These are phyloP conservation scores for Lissocephala sabroskyi DNA, from an alignment of 2,888 invertebrate species.

Conservation along the genomic window DNA sequence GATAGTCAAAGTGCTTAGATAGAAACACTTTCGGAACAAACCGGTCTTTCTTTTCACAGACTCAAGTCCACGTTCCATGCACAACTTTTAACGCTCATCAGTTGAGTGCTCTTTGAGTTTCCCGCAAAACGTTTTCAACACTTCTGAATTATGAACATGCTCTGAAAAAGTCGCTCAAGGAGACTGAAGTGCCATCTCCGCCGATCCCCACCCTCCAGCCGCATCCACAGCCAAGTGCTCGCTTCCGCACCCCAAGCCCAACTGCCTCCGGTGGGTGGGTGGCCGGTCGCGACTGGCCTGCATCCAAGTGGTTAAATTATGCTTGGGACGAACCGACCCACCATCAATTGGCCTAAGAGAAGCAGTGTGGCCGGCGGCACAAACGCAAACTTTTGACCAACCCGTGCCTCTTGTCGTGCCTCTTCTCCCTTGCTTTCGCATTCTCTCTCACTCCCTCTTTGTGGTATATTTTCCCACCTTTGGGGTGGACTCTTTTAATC, in stretches of 20 bases:
- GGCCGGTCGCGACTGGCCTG: background rate
- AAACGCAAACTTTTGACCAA: background rate
- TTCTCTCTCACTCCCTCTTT: background rate
- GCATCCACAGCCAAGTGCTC: too few species aligned
- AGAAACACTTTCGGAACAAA: too few species aligned
- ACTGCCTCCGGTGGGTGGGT: too few species aligned
- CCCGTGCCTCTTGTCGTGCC: background rate
- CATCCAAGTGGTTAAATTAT: background rate
- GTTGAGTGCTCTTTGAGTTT: slow-evolving; percentile 45
- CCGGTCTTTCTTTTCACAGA: slow-evolving; percentile 1
- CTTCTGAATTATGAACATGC: slow-evolving; percentile 45
- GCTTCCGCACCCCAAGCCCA: background rate
- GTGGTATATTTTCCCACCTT: background rate
- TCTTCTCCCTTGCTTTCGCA: background rate
- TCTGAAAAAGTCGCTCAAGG: slow-evolving; percentile 25
- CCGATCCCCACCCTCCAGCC: background rate
- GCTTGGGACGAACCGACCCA: too few species aligned
- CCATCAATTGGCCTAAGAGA: too few species aligned
- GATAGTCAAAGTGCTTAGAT: too few species aligned
- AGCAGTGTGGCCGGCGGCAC: too few species aligned
- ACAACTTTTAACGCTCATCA: slow-evolving; percentile 44
- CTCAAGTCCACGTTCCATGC: background rate
- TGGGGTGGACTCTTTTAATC: slow-evolving; percentile 1
- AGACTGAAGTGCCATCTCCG: slow-evolving; percentile 18
- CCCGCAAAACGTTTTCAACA: slow-evolving; percentile 41